Conservation (phyloP, 2,888 invertebrate genomes). For the Ariolimax columbianus region DNA sequence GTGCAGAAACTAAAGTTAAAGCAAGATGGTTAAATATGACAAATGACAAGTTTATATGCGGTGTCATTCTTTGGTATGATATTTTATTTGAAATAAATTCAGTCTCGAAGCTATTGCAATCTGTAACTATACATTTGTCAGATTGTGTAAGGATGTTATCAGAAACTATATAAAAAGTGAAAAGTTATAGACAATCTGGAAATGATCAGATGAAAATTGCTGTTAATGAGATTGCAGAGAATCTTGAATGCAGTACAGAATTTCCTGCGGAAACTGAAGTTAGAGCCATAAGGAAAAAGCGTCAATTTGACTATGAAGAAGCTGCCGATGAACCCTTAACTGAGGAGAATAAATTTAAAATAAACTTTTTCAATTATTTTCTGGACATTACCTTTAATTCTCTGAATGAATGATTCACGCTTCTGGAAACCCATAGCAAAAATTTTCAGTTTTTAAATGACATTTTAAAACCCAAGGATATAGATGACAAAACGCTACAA, state of each 20-base stretch:
- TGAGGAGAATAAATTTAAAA: not conserved
- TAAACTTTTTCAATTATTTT: not conserved
- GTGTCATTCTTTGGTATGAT: slow-evolving; percentile 2
- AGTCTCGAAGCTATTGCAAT: not conserved
- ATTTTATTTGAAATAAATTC: not conserved
- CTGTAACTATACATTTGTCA: not conserved
- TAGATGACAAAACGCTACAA: not conserved
- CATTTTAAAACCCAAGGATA: not conserved
- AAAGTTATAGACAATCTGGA: not conserved
- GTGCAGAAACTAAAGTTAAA: not conserved
- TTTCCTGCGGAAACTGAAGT: not conserved
- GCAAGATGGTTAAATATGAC: too few relatives aligned
- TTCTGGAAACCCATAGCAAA: not conserved
- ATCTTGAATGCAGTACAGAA: slow-evolving; percentile 7
- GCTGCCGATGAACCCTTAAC: not conserved
- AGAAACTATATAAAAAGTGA: not conserved
- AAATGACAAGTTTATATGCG: not conserved
- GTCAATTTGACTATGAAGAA: not conserved
- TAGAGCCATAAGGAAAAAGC: not conserved
- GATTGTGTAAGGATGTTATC: not conserved
- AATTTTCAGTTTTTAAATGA: not conserved
- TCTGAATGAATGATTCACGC: not conserved
- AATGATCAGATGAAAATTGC: slow-evolving; percentile 5
- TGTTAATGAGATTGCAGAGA: slow-evolving; percentile 9
- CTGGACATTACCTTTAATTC: not conserved